These are phyloP conservation scores for Anoplopoma fimbria DNA, from an alignment of 2,113 vertebrate species.

Conservation along the genomic window DNA sequence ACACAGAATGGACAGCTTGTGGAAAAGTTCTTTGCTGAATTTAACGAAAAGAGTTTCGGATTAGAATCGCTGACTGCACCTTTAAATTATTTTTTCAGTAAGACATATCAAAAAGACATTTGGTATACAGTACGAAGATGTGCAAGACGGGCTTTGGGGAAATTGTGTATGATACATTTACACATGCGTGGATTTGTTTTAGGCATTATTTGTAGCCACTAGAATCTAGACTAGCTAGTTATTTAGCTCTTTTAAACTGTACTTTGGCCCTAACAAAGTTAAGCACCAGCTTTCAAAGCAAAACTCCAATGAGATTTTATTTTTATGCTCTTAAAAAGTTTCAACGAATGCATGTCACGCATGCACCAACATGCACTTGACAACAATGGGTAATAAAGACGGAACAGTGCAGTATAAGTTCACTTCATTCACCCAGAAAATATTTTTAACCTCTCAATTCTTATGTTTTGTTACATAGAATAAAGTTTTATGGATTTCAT, in stretches of 20 bases:
- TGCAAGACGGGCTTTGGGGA: neutral
- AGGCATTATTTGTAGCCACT: neutral
- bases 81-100: constrained; percentile 1
- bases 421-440: neutral
- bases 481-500: constrained; percentile 5
- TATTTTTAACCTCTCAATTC: neutral
- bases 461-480: constrained; percentile 20
- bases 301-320: neutral
- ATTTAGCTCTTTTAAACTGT: constrained; percentile 17
- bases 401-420: neutral
- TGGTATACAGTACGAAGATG: neutral
- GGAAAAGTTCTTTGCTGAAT: too few species aligned
- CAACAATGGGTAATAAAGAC: neutral
- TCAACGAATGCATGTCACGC: neutral
- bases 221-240: neutral
- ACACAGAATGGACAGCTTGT: too few species aligned
- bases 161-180: neutral
- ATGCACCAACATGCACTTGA: neutral
- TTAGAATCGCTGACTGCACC: neutral
- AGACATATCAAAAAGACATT: neutral
- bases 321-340: neutral
- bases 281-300: neutral
- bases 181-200: constrained; percentile 41
- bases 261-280: neutral
- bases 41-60: neutral